Evolutionary conservation across 2,888 invertebrate genomes (phyloP), one percentile per base, ranked within the genome.

Genomic region (Drymonia ruficornis): DNA sequence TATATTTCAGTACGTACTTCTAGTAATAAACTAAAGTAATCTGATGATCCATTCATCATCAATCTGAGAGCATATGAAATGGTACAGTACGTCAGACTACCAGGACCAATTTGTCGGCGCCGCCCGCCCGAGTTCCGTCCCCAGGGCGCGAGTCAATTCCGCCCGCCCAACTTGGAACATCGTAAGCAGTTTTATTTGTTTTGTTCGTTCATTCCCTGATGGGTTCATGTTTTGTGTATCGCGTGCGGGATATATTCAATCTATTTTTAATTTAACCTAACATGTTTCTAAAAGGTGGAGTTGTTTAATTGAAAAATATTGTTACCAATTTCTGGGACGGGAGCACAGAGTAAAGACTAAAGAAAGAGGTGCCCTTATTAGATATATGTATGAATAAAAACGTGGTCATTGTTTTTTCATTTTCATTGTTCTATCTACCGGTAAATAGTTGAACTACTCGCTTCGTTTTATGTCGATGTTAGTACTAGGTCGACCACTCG

Each of bases 141-240:
- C 52, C 15, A 42, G 52, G 48, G 52, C 43, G 31, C 52, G 12
- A 53, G 48, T 53, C 52, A 53, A 53, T 53, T 53, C 47, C 48
- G 47, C 28, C 38, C 48, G 18, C 43, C 36, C 48, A 43, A 53
- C 34, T 48, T 36, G 36, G 44, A 23, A n/a, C 47, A 18, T 47
- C 46, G 29, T 47, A 34, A 16, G 34, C 29, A 18, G 47, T 16
- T 34, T 16, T 34, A 47, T 34, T 47, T 34, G 47, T 47, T 34
- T 47, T 47, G 31, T 47, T 34, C 18, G 45, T 15, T 16, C 13
- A 47, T 34, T 34, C 47, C 47, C 18, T 46, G 34, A 34, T 16
- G 34, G 18, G 31, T 16, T 31, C 31, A 47, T 18, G 12, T 40
- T 40, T 40, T 40, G 40, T 40, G 6, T 28, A 16, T 47, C 47